phyloP scores from a whole-genome alignment of 2,797 vertebrate genomes.

The Phataginus tricuspis region DNA sequence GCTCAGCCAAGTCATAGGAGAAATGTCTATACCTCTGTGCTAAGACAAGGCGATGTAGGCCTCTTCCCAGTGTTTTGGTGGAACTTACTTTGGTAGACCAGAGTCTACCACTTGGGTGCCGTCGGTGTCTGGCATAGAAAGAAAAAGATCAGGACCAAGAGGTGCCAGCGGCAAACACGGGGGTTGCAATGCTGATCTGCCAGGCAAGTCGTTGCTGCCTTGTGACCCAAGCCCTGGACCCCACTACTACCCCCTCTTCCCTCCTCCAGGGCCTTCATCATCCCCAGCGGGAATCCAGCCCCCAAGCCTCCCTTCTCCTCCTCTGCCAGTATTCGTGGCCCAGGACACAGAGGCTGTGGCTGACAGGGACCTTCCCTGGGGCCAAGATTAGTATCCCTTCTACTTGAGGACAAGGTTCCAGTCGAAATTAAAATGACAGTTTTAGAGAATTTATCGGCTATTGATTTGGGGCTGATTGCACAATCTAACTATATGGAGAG shows the following conservation, averaged over 20 bases:
- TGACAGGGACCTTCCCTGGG: background rate
- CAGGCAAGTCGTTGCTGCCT: accelerated
- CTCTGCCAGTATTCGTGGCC: background rate
- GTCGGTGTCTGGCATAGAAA: background rate
- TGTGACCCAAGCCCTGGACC: background rate
- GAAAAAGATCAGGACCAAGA: background rate
- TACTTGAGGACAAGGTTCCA: background rate
- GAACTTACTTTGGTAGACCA: accelerated
- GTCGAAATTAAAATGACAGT: background rate
- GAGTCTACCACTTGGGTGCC: accelerated
- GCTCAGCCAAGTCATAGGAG: background rate
- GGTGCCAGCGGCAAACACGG: accelerated
- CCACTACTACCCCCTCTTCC: accelerated
- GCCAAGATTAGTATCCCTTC: background rate
- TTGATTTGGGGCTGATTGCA: background rate
- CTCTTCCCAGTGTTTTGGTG: background rate
- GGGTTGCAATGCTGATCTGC: accelerated
- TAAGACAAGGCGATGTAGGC: background rate
- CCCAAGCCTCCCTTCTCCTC: accelerated
- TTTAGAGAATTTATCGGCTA: background rate
- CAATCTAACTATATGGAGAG: background rate
- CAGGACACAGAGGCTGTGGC: background rate
- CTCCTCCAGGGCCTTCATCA: accelerated
- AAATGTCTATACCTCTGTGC: background rate
- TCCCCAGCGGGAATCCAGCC: accelerated